phyloP scores from a whole-genome alignment of 2,888 invertebrate species.

The Spisula solida region DNA sequence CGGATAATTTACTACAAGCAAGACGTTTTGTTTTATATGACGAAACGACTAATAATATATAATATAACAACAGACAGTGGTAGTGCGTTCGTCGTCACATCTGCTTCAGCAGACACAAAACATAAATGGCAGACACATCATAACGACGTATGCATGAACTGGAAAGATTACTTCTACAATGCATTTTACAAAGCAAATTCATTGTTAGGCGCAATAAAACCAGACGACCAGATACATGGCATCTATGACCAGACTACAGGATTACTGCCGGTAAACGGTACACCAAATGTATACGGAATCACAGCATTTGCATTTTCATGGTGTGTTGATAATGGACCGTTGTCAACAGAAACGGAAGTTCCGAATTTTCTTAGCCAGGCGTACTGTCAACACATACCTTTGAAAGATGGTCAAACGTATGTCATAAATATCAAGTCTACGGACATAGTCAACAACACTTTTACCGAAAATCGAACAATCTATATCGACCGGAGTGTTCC shows the following conservation, averaged over 20 bases:
- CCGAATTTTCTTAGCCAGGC: slow-evolving; percentile 51
- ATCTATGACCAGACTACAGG: slow-evolving; percentile 71
- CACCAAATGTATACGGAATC: slow-evolving; percentile 70
- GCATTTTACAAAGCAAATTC: slow-evolving; percentile 49
- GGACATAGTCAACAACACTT: slow-evolving; percentile 69
- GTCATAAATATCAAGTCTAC: slow-evolving; percentile 60
- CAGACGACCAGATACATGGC: slow-evolving; percentile 44
- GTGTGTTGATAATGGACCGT: not conserved
- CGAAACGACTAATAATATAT: slow-evolving; percentile 56
- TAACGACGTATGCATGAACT: slow-evolving; percentile 61
- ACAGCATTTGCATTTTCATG: slow-evolving; percentile 50
- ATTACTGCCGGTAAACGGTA: slow-evolving; percentile 64
- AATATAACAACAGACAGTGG: slow-evolving; percentile 40
- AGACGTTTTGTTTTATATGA: slow-evolving; percentile 71
- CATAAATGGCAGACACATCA: slow-evolving; percentile 73
- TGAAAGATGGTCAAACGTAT: slow-evolving; percentile 69
- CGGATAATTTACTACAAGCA: slow-evolving; percentile 64
- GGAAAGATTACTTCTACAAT: slow-evolving; percentile 71
- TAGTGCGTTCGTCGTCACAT: slow-evolving; percentile 31
- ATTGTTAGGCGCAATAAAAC: slow-evolving; percentile 53
- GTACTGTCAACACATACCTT: slow-evolving; percentile 37
- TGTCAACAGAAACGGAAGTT: slow-evolving; percentile 2
- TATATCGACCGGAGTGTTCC: slow-evolving; percentile 72
- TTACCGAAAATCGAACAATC: slow-evolving; percentile 58
- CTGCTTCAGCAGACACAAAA: slow-evolving; percentile 59